Conservation (phyloP, 2,888 invertebrate species). For the Thereva nobilitata region DNA sequence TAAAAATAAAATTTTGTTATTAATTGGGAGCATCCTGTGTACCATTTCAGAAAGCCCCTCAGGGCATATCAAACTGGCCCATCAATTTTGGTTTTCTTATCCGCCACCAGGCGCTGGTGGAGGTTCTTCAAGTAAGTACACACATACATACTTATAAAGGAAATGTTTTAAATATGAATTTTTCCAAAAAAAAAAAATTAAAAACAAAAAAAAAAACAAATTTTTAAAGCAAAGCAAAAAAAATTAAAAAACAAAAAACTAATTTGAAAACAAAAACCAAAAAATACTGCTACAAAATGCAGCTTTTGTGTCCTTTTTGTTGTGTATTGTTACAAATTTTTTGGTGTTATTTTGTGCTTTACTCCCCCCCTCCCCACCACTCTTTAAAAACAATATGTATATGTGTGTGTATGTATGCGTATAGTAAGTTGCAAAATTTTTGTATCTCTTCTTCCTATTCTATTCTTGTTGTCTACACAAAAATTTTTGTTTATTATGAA, state of each 20-base stretch:
- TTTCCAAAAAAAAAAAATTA: conserved; percentile 1
- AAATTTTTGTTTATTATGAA: too few species aligned
- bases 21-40: conserved; percentile 28
- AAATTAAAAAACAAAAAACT: not conserved
- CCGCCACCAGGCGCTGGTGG: conserved; percentile 77
- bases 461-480: too few species aligned
- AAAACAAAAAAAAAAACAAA: conserved; percentile 2
- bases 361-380: too few species aligned
- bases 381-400: too few species aligned
- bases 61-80: conserved; percentile 72
- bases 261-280: not conserved
- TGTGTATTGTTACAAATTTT: not conserved
- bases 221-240: conserved; percentile 14
- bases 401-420: too few species aligned
- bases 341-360: too few species aligned
- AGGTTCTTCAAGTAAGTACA: conserved; percentile 64
- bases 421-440: too few species aligned
- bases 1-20: conserved; percentile 18
- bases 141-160: conserved; percentile 17
- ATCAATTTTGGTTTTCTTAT: conserved; percentile 85
- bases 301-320: not conserved
- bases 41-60: conserved; percentile 53
- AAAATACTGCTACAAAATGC: not conserved
- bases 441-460: too few species aligned
- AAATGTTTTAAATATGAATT: not conserved